Percentiles rank a stretch among this genome's conserved stretches.
Evolutionary conservation across 2,888 invertebrate species (phyloP).

Genomic region (Lasiommata megera): DNA sequence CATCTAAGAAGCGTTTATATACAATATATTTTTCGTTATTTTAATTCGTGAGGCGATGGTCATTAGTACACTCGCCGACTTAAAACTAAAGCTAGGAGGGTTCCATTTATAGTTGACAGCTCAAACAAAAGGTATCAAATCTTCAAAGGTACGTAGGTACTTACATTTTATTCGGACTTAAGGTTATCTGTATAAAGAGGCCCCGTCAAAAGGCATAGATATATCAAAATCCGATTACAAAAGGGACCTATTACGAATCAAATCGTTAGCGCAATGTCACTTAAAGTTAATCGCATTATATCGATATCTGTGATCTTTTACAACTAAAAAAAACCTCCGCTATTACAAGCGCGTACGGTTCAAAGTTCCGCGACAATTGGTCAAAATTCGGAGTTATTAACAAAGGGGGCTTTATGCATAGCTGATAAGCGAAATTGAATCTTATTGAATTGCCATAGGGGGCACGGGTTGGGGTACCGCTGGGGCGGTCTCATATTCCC

Average conservation of each 20-base stretch:
- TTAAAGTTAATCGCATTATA: slow-evolving; percentile 76
- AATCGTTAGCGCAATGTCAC: slow-evolving; percentile 75
- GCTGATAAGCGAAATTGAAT: slow-evolving; percentile 39
- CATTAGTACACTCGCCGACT: no score
- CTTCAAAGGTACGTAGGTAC: neutral
- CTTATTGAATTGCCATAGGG: slow-evolving; percentile 41
- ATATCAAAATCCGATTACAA: slow-evolving; percentile 39
- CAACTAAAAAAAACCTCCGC: slow-evolving; percentile 34
- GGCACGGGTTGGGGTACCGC: slow-evolving; percentile 32
- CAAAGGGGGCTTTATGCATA: slow-evolving; percentile 50
- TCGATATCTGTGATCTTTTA: slow-evolving; percentile 63
- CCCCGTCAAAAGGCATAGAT: slow-evolving; percentile 39
- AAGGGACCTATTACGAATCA: slow-evolving; percentile 50
- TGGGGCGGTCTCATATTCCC: slow-evolving; percentile 43
- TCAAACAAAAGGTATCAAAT: neutral
- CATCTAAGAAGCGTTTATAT: no score
- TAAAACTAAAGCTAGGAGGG: no score
- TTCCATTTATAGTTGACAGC: no score
- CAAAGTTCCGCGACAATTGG: slow-evolving; percentile 34
- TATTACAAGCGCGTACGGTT: slow-evolving; percentile 39
- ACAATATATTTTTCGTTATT: no score
- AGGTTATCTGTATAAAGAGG: slow-evolving; percentile 12
- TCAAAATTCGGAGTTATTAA: slow-evolving; percentile 68
- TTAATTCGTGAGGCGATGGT: no score
- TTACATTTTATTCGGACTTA: slow-evolving; percentile 11